These are phyloP conservation scores for Tetranychus truncatus DNA, from an alignment of 2,888 invertebrate genomes.

Conservation along the genomic window DNA sequence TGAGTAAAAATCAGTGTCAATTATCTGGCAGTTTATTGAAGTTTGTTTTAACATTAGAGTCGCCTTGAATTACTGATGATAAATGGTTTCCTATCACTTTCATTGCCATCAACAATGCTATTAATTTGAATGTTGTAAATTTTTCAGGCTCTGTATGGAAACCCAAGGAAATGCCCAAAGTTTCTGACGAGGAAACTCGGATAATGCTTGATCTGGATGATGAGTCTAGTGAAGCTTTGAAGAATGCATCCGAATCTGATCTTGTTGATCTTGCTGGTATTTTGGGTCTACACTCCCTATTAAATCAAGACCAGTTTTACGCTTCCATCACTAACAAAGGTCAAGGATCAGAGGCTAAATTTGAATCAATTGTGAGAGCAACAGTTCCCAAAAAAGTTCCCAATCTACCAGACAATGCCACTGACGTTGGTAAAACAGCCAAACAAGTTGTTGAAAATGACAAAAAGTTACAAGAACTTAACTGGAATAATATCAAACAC, in stretches of 20 bases:
- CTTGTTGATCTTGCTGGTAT: slow-evolving; percentile 87
- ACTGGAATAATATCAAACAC: slow-evolving; percentile 99
- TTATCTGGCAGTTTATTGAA: no score
- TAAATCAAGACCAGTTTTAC: slow-evolving; percentile 99
- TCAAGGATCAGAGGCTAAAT: slow-evolving; percentile 28
- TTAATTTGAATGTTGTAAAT: background rate
- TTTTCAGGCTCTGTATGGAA: slow-evolving; percentile 34
- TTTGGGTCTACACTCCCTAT: slow-evolving; percentile 97
- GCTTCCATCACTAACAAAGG: slow-evolving; percentile 77
- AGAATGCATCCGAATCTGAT: slow-evolving; percentile 74
- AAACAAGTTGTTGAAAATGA: slow-evolving; percentile 63
- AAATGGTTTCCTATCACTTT: no score
- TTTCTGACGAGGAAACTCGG: slow-evolving; percentile 60
- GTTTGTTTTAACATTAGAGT: no score
- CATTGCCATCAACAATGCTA: no score
- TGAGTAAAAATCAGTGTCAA: no score
- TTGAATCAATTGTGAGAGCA: slow-evolving; percentile 55
- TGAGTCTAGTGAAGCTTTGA: slow-evolving; percentile 78
- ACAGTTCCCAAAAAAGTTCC: slow-evolving; percentile 75
- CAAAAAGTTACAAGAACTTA: slow-evolving; percentile 67
- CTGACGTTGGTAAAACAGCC: slow-evolving; percentile 82
- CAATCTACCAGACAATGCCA: slow-evolving; percentile 71
- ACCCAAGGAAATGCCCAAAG: slow-evolving; percentile 43
- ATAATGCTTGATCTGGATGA: slow-evolving; percentile 81
- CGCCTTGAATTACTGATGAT: no score